Evolutionary conservation across 2,888 invertebrate genomes (phyloP), one percentile per base, ranked within the genome.

Genomic region (Brachypterus glaber): DNA sequence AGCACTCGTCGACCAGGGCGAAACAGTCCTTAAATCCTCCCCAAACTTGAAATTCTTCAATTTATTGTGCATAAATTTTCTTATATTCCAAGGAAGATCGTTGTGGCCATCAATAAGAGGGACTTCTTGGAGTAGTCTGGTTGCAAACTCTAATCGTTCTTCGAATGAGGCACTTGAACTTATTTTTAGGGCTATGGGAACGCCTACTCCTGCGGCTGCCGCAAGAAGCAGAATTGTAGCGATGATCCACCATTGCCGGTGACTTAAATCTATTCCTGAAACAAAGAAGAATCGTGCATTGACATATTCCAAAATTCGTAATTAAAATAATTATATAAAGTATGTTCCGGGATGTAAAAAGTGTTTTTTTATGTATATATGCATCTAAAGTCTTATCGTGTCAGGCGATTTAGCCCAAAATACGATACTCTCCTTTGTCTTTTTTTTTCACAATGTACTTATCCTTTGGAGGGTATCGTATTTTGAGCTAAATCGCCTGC

Each of bases 81-180:
- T 73, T 63, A 90, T 86, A 67, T 89, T 89, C 87, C 88, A 89
- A 9, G 89, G 88, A 48, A 89, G 70, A 66, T 90, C 90, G 69
- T 90, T 90, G 74, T 90, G 89, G 49, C 88, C 88, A 65, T 85
- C 85, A 52, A 85, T 75, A 51, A 85, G 77, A 49, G 84, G 84
- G 51, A 82, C 81, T 69, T 83, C 82, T 58, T 81, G 77, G 44
- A 84, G 69, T 17, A 84, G 72, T 48, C 81, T 73, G 41, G 79
- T 77, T 8, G 82, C 83, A 41, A 81, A 76, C 52, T 82, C 79
- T 46, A 84, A 69, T 32, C 84, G 71, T 64, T 85, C 84, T 58
- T 82, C 81, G 48, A 82, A 73, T 3, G 84, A 82, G 24, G 83
- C 82, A 43, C 81, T 82, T 49, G 82, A 80, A 47, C 80, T 77